Evolutionary conservation across 2,797 vertebrate genomes (phyloP), one percentile per base, ranked within the genome.

Genomic region (Mionectes olivaceus): DNA sequence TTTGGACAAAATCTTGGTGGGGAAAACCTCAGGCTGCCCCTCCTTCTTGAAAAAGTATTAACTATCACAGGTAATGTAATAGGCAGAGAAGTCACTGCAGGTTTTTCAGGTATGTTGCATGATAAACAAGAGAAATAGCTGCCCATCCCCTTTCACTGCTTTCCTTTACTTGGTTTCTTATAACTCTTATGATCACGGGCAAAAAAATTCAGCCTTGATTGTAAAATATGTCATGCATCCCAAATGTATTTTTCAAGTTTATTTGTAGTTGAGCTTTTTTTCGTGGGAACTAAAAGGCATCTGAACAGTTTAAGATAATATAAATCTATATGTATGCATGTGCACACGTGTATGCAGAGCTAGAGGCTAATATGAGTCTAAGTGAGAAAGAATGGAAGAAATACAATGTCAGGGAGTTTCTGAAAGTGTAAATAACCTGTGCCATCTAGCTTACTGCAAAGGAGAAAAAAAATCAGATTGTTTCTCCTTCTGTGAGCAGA

Each of bases 11-110:
- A 55, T 4, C 15, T 86, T 33, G 44, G 27, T 43, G 73, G n/a
- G 23, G 73, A 56, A 53, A 44, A 27, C 25, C 13, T 75, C n/a
- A 73, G 35, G 27, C 13, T 68, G 3, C 25, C 61, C 44, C 32
- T 41, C 47, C 19, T 67, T 89, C 22, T 35, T 83, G 25, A 57
- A 35, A 71, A 67, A 76, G 23, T 19, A 52, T 55, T 78, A 65
- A 22, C 63, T 73, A 50, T 95, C 91, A 96, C 76, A 93, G 65
- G 39, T 76, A 96, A 90, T 79, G 60, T 78, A 92, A 69, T 53
- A 95, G 82, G 79, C 69, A 94, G 93, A 94, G 70, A 92, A 85
- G 94, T 91, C 78, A 57, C 32, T 93, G 56, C 47, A 55, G 71
- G 53, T 90, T 91, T 83, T 77, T 96, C 39, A 78, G 68, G 55